phyloP scores from a whole-genome alignment of 1,140 invertebrate genomes.

The Condylostylus longicornis region DNA sequence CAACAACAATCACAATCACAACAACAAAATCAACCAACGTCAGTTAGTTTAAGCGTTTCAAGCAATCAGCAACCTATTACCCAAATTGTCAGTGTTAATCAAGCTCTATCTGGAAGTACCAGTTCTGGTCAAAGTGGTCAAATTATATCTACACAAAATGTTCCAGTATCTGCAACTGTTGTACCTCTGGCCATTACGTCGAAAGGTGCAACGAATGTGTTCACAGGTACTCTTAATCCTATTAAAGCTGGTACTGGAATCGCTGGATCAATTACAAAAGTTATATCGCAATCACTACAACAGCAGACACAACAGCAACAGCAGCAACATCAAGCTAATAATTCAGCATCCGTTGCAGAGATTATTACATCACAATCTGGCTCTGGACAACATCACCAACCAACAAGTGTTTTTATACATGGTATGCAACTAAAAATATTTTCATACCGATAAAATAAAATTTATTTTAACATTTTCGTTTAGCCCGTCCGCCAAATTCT shows the following conservation, averaged over 20 bases:
- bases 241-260: constrained; percentile 24
- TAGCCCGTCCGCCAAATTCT: constrained; percentile 1
- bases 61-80: constrained; percentile 11
- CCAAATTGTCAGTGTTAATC: constrained; percentile 11
- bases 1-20: constrained; percentile 1
- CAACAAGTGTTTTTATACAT: constrained; percentile 10
- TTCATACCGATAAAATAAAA: constrained; percentile 12
- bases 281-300: constrained; percentile 20
- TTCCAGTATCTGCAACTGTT: constrained; percentile 17
- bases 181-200: constrained; percentile 24
- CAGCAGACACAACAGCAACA: constrained; percentile 3
- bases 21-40: not conserved
- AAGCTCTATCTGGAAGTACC: constrained; percentile 5
- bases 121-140: too few species aligned
- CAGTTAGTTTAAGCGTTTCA: too few species aligned
- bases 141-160: constrained; percentile 7
- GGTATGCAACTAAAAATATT: too few species aligned
- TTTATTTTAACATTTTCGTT: not conserved
- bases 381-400: not conserved
- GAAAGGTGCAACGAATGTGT: constrained; percentile 16
- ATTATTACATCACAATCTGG: not conserved
- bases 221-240: constrained; percentile 25
- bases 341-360: not conserved
- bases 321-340: not conserved
- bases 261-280: constrained; percentile 19